These are phyloP conservation scores for Myotis daubentonii DNA, from an alignment of 2,797 vertebrate genomes.

Conservation along the genomic window DNA sequence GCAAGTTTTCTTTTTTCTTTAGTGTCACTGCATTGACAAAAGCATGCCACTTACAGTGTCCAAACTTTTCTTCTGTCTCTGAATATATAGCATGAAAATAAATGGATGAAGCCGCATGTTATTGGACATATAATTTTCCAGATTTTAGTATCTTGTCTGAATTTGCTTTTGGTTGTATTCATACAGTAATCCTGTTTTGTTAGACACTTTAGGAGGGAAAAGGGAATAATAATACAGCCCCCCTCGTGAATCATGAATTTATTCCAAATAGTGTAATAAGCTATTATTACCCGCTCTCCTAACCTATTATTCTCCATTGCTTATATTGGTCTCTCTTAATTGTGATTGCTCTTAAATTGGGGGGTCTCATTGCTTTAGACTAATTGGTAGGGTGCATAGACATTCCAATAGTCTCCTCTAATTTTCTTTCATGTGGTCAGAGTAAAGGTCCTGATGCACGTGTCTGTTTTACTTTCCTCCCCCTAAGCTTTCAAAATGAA, in stretches of 20 bases:
- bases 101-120: not conserved
- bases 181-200: slow-evolving; percentile 22
- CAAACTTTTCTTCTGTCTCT: slow-evolving; percentile 43
- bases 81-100: slow-evolving; percentile 4
- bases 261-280: not conserved
- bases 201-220: not conserved
- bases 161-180: not conserved
- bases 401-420: not conserved
- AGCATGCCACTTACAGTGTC: not conserved
- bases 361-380: not conserved
- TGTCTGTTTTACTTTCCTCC: slow-evolving; percentile 10
- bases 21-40: not conserved
- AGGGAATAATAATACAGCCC: not conserved
- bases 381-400: not conserved
- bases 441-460: not conserved
- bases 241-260: not conserved
- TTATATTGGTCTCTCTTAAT: not conserved
- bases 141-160: not conserved
- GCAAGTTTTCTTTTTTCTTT: slow-evolving; percentile 4
- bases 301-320: not conserved
- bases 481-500: slow-evolving; percentile 50
- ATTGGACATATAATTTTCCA: not conserved
- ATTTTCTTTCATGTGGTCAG: not conserved
- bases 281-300: not conserved
- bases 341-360: slow-evolving; percentile 36